These are phyloP conservation scores for Stegophylla sp. DNA, from an alignment of 2,888 invertebrate genomes.

Conservation along the genomic window DNA sequence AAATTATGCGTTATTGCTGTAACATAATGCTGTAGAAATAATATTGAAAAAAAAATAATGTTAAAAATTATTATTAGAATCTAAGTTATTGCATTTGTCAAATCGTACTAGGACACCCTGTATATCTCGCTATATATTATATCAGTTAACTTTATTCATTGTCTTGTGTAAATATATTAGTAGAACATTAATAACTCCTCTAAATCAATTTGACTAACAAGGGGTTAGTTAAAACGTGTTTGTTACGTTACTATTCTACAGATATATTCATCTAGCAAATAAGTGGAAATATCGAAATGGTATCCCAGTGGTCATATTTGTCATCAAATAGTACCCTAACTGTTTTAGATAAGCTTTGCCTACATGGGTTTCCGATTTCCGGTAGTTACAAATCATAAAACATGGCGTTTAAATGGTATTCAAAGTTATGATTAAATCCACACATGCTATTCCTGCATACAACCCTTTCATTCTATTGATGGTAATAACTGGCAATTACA, in stretches of 20 bases:
- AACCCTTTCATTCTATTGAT: slow-evolving; percentile 5
- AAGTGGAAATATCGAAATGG: slow-evolving; percentile 29
- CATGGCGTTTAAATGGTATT: slow-evolving; percentile 22
- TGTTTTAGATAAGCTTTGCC: slow-evolving; percentile 49
- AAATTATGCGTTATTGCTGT: too few species aligned
- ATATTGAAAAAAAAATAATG: too few species aligned
- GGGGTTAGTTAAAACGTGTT: slow-evolving; percentile 35
- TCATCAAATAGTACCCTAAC: slow-evolving; percentile 35
- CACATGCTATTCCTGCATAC: not conserved
- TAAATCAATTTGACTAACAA: slow-evolving; percentile 45
- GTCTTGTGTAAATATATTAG: slow-evolving; percentile 12
- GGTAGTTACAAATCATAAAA: slow-evolving; percentile 47
- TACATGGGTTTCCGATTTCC: slow-evolving; percentile 47
- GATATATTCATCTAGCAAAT: slow-evolving; percentile 37
- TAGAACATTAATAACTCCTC: slow-evolving; percentile 50
- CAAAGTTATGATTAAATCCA: slow-evolving; percentile 37
- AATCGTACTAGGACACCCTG: too few species aligned
- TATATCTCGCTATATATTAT: slow-evolving; percentile 16
- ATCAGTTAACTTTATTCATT: slow-evolving; percentile 4
- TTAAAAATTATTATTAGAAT: too few species aligned
- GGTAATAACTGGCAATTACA: not conserved
- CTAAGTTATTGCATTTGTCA: too few species aligned
- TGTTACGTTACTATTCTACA: slow-evolving; percentile 22
- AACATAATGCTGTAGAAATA: too few species aligned
- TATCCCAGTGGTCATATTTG: slow-evolving; percentile 49